A percentile compares a stretch with the other conserved stretches of the same genome.
phyloP scores from a whole-genome alignment of 2,113 vertebrate species.

The Bujurquina vittata region DNA sequence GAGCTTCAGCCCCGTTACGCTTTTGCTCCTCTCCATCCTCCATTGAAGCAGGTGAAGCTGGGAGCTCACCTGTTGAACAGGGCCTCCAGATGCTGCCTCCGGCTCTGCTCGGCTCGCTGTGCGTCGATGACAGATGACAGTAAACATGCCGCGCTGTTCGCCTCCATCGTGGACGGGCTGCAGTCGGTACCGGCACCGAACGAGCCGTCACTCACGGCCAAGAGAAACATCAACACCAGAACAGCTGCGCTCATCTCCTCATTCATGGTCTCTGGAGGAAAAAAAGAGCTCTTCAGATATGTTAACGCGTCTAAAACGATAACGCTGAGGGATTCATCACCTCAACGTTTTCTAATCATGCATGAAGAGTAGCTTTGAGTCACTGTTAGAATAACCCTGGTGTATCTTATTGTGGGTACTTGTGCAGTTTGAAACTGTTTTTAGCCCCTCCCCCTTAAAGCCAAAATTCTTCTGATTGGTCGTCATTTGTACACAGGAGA shows the following conservation, averaged over 20 bases:
- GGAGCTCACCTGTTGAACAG: conserved; percentile 87
- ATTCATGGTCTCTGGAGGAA: neutral
- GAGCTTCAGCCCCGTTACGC: too few species aligned
- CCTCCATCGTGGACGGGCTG: neutral
- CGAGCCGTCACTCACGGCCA: neutral
- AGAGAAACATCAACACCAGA: conserved; percentile 12
- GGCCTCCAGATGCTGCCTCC: conserved; percentile 86
- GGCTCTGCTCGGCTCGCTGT: conserved; percentile 81
- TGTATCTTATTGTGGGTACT: neutral
- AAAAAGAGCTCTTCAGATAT: neutral
- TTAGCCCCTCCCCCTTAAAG: rapidly evolving
- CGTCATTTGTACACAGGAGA: rapidly evolving
- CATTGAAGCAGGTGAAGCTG: too few species aligned
- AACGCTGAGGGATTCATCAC: too few species aligned
- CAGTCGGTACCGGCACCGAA: neutral
- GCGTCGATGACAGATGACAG: conserved; percentile 72
- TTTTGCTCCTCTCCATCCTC: too few species aligned
- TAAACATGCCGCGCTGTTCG: rapidly evolving
- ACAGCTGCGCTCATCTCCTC: neutral
- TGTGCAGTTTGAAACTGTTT: neutral
- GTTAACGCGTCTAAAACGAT: too few species aligned
- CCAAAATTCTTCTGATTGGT: neutral
- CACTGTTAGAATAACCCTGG: neutral
- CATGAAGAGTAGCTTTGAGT: neutral
- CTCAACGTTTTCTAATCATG: neutral